Conservation (phyloP, 2,113 vertebrate genomes). For the Gallinago jamesoni region DNA sequence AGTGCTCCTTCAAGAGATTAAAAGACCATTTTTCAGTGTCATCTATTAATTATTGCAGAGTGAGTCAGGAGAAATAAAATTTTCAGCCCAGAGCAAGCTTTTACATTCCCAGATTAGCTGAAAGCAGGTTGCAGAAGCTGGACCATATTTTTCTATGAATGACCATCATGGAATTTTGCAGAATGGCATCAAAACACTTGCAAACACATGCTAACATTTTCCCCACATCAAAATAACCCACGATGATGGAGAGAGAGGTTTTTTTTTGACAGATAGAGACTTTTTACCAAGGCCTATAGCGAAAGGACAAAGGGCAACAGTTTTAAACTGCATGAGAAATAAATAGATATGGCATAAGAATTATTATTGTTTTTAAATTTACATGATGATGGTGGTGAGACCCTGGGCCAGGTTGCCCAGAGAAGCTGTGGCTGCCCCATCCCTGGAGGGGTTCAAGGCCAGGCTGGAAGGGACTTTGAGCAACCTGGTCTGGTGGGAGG, state of each 20-base stretch:
- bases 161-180: background rate
- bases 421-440: background rate
- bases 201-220: background rate
- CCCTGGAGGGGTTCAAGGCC: background rate
- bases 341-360: background rate
- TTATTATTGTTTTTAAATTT: background rate
- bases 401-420: background rate
- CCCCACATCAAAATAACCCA: background rate
- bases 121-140: background rate
- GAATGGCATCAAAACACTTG: background rate
- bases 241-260: background rate
- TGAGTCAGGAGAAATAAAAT: background rate
- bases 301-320: background rate
- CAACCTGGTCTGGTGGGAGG: background rate
- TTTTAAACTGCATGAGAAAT: background rate
- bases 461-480: background rate
- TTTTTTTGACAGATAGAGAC: background rate
- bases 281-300: background rate
- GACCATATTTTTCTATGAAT: background rate
- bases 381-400: background rate
- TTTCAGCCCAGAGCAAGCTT: background rate
- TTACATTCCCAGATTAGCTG: background rate
- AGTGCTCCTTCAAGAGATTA: conserved; percentile 88
- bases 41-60: background rate
- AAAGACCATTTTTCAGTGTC: conserved; percentile 18